Conservation (phyloP, 2,888 invertebrate genomes). For the Acronicta psi region DNA sequence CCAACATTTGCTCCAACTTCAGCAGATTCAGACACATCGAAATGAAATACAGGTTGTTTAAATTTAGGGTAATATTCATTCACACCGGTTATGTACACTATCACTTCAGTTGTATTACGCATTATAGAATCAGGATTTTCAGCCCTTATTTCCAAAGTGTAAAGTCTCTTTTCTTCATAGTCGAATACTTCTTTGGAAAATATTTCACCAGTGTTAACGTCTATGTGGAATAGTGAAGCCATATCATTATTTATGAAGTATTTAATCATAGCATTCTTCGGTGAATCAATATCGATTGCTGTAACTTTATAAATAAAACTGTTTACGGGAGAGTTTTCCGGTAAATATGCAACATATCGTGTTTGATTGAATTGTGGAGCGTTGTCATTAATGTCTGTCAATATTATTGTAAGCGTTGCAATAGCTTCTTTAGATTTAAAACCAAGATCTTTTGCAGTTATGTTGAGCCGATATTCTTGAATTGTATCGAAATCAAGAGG, state of each 20-base stretch:
- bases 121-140: conserved; percentile 95
- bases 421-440: conserved; percentile 93
- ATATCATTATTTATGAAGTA: conserved; percentile 94
- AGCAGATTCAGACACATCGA: conserved; percentile 97
- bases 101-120: conserved; percentile 92
- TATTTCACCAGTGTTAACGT: conserved; percentile 93
- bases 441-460: conserved; percentile 96
- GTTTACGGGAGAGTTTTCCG: conserved; percentile 94
- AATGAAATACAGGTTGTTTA: conserved; percentile 96
- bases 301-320: conserved; percentile 92
- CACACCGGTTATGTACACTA: conserved; percentile 94
- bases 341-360: conserved; percentile 93
- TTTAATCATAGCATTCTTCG: conserved; percentile 95
- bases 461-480: conserved; percentile 95
- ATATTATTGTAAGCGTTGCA: conserved; percentile 94
- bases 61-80: conserved; percentile 97
- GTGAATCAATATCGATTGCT: conserved; percentile 96
- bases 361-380: conserved; percentile 95
- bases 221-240: conserved; percentile 93
- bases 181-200: conserved; percentile 94
- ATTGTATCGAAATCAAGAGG: conserved; percentile 96
- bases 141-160: conserved; percentile 93
- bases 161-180: conserved; percentile 94
- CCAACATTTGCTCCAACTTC: conserved; percentile 96
- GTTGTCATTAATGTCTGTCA: conserved; percentile 98